These are phyloP conservation scores for Sebastes kiyomatsui DNA, from an alignment of 2,797 vertebrate species.

Conservation along the genomic window DNA sequence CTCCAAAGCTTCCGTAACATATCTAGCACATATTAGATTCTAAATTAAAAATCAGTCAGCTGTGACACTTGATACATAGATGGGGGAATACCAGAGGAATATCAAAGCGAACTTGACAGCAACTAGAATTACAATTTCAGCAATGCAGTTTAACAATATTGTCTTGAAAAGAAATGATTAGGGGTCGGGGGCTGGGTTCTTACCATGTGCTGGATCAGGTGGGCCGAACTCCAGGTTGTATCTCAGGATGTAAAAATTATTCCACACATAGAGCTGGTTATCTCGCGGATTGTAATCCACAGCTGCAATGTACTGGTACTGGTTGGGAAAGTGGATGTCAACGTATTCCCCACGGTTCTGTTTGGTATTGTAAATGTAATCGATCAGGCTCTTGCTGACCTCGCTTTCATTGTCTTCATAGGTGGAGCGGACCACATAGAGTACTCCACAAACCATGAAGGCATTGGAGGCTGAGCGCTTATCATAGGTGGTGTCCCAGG, in stretches of 20 bases:
- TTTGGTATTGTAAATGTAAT: constrained; percentile 98
- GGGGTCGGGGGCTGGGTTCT: constrained; percentile 50
- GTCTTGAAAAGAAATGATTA: constrained; percentile 22
- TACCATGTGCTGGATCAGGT: constrained; percentile 97
- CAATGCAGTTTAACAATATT: constrained; percentile 47
- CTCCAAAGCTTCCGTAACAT: constrained; percentile 72
- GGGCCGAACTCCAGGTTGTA: constrained; percentile 97
- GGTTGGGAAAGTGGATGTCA: constrained; percentile 97
- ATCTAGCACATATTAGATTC: constrained; percentile 80
- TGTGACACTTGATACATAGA: constrained; percentile 73
- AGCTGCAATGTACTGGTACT: constrained; percentile 98
- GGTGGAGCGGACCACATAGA: constrained; percentile 96
- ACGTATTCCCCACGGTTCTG: constrained; percentile 92
- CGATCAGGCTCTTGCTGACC: constrained; percentile 94
- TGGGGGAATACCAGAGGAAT: constrained; percentile 59
- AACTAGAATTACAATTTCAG: constrained; percentile 54
- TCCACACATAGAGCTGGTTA: constrained; percentile 99
- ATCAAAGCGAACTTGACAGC: constrained; percentile 51
- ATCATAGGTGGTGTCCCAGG: constrained; percentile 96
- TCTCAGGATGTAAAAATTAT: constrained; percentile 98
- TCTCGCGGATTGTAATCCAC: constrained; percentile 99
- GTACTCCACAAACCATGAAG: constrained; percentile 98
- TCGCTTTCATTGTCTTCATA: constrained; percentile 99
- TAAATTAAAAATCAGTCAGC: constrained; percentile 82
- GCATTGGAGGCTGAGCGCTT: constrained; percentile 99